phyloP scores from a whole-genome alignment of 1,140 invertebrate species.

The Diachasma alloeum region DNA sequence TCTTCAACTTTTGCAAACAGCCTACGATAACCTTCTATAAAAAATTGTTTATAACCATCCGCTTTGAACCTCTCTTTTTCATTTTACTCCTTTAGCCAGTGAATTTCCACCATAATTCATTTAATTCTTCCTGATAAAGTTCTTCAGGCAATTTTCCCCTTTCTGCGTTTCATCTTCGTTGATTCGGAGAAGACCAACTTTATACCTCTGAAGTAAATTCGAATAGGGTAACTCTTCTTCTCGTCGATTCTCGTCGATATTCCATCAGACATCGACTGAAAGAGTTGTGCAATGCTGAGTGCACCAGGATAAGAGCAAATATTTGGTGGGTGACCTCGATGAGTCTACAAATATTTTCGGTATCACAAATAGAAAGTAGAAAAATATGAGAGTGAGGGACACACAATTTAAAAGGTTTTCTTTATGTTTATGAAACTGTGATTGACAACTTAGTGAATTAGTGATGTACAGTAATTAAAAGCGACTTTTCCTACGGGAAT shows the following conservation, averaged over 20 bases:
- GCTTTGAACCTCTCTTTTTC: background rate
- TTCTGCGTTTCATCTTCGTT: background rate
- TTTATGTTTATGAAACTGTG: too few relatives aligned
- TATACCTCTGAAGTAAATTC: background rate
- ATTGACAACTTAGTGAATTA: too few relatives aligned
- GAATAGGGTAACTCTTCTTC: background rate
- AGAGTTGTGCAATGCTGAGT: background rate
- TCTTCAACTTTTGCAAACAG: background rate
- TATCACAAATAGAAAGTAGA: background rate
- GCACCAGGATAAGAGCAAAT: constrained; percentile 9
- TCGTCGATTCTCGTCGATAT: background rate
- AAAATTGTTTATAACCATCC: background rate
- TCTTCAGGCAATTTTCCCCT: background rate
- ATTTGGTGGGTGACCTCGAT: constrained; percentile 13
- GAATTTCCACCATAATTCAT: background rate
- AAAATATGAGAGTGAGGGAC: background rate
- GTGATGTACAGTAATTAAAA: too few relatives aligned
- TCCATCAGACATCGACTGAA: background rate
- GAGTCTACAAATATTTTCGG: background rate
- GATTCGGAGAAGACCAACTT: background rate
- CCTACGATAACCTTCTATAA: background rate
- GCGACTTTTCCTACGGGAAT: too few relatives aligned
- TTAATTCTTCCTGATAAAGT: background rate
- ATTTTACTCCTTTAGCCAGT: background rate
- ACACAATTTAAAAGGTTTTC: background rate